These are phyloP conservation scores for Saturnia pavonia DNA, from an alignment of 2,888 invertebrate species.

Conservation along the genomic window DNA sequence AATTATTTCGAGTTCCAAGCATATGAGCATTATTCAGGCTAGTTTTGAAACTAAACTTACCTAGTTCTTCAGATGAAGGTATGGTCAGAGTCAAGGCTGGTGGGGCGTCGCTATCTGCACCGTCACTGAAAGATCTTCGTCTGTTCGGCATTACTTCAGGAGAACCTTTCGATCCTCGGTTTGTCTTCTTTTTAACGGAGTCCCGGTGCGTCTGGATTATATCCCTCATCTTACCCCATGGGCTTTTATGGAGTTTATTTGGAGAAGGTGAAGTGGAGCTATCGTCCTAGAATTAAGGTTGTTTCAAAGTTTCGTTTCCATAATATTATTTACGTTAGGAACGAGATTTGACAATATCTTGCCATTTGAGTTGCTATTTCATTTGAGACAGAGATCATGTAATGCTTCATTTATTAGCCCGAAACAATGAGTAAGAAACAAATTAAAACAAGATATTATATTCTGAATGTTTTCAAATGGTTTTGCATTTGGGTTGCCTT, in stretches of 20 bases:
- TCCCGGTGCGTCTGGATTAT: conserved; percentile 88
- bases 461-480: no score
- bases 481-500: no score
- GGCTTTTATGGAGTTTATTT: conserved; percentile 83
- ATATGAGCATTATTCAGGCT: neutral
- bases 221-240: conserved; percentile 90
- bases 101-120: conserved; percentile 74
- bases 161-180: conserved; percentile 65
- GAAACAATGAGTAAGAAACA: neutral
- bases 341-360: neutral
- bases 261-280: conserved; percentile 76
- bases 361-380: neutral
- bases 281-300: conserved; percentile 60
- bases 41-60: conserved; percentile 39
- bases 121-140: conserved; percentile 72
- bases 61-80: conserved; percentile 83
- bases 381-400: neutral
- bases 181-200: conserved; percentile 83
- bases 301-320: neutral
- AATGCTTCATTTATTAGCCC: neutral
- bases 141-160: conserved; percentile 66
- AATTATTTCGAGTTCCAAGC: neutral
- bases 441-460: neutral
- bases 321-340: neutral
- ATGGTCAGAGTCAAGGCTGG: conserved; percentile 81